Evolutionary conservation across 1,140 invertebrate genomes (phyloP).

Genomic region (Oncopodura yosiiana): DNA sequence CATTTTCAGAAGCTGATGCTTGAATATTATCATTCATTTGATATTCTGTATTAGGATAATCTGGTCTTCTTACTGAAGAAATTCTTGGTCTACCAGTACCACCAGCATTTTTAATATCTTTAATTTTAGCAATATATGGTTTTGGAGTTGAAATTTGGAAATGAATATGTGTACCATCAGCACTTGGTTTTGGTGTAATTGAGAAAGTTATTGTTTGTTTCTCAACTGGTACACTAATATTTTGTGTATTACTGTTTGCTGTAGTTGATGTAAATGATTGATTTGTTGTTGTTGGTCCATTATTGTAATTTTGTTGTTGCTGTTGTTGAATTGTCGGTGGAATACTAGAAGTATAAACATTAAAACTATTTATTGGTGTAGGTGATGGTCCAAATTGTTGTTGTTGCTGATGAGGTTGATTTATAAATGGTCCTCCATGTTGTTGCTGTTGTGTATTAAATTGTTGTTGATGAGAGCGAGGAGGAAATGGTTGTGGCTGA

Average conservation of each 20-base stretch:
- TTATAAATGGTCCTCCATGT: not conserved
- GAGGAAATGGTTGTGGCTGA: not conserved
- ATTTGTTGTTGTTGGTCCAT: too few species aligned
- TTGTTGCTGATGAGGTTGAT: slow-evolving; percentile 4
- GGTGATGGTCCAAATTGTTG: slow-evolving; percentile 2
- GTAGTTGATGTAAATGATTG: not conserved
- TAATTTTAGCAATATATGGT: slow-evolving; percentile 5
- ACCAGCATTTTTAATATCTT: not conserved
- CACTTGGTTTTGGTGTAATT: slow-evolving; percentile 13
- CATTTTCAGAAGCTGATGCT: not conserved
- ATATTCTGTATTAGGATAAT: slow-evolving; percentile 8
- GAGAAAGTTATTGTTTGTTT: slow-evolving; percentile 24
- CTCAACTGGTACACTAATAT: not conserved
- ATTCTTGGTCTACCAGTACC: too few species aligned
- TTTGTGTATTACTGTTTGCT: not conserved
- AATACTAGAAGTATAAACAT: not conserved
- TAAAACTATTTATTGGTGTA: not conserved
- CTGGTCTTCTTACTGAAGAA: too few species aligned
- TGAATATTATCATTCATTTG: not conserved
- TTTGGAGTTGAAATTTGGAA: slow-evolving; percentile 21
- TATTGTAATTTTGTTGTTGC: too few species aligned
- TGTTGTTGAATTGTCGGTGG: not conserved
- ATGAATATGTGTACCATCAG: slow-evolving; percentile 9
- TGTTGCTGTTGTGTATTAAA: not conserved
- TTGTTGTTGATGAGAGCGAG: not conserved